A percentile compares a stretch with the other conserved stretches of the same genome.
These are phyloP conservation scores for Clavelina lepadiformis DNA, from an alignment of 23 tunicate species.

Conservation along the genomic window DNA sequence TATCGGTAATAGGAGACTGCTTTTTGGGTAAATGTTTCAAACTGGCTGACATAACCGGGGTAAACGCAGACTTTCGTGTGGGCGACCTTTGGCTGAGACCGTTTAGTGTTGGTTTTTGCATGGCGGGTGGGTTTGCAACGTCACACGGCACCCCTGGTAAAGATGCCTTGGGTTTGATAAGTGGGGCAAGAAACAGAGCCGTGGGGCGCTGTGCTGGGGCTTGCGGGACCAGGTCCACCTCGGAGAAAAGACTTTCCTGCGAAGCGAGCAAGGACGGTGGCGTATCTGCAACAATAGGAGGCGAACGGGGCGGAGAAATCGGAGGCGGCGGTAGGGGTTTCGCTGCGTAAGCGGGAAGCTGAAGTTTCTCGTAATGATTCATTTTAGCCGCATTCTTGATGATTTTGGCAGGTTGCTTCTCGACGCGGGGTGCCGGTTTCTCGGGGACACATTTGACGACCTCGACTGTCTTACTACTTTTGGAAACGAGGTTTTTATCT, in stretches of 20 bases:
- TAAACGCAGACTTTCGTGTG: constrained; percentile 27
- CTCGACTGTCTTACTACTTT: background rate
- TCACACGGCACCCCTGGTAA: background rate
- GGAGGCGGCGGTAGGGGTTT: constrained; percentile 38
- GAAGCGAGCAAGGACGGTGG: background rate
- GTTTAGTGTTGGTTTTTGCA: background rate
- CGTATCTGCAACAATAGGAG: constrained; percentile 8
- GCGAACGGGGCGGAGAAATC: constrained; percentile 25
- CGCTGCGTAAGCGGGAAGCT: background rate
- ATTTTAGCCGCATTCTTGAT: background rate
- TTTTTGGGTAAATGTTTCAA: background rate
- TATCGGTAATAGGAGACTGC: constrained; percentile 6
- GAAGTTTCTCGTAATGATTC: too few species aligned
- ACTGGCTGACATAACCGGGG: constrained; percentile 24
- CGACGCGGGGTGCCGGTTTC: too few species aligned
- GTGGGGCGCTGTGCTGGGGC: background rate
- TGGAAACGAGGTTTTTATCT: background rate
- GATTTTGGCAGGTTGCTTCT: background rate
- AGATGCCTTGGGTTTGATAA: constrained; percentile 33
- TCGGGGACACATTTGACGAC: too few species aligned
- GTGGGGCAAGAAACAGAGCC: constrained; percentile 1
- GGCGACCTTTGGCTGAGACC: constrained; percentile 29
- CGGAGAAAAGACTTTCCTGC: background rate
- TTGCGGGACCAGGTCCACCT: background rate
- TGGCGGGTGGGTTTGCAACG: background rate